These are phyloP conservation scores for Holacanthella duospinosa DNA, from an alignment of 2,888 invertebrate species.

Conservation along the genomic window DNA sequence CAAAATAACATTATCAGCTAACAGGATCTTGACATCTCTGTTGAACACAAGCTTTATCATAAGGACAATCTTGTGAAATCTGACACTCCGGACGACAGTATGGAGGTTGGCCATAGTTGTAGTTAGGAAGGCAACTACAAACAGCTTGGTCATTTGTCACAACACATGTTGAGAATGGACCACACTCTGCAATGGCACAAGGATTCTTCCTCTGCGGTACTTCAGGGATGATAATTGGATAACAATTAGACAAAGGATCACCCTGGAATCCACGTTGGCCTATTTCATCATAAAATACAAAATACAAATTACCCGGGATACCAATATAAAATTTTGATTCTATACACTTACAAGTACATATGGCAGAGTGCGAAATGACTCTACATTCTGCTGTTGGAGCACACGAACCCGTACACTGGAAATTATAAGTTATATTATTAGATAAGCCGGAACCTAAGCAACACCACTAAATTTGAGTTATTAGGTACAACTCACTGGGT, in stretches of 20 bases:
- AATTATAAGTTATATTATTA: too few relatives aligned
- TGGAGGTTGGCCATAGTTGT: slow-evolving; percentile 56
- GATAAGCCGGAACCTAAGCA: too few relatives aligned
- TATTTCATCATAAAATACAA: too few relatives aligned
- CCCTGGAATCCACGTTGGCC: not conserved
- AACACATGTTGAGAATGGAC: slow-evolving; percentile 51
- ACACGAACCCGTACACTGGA: slow-evolving; percentile 18
- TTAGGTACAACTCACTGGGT: too few relatives aligned
- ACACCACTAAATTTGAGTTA: too few relatives aligned
- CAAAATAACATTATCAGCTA: not conserved
- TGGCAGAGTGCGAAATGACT: not conserved
- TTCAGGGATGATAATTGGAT: slow-evolving; percentile 52
- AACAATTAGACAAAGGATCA: slow-evolving; percentile 17
- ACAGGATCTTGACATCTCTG: slow-evolving; percentile 27
- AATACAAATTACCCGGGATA: too few relatives aligned
- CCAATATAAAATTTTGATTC: not conserved
- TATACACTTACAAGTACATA: not conserved
- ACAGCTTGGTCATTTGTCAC: slow-evolving; percentile 35
- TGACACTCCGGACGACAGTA: slow-evolving; percentile 49
- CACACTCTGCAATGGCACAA: slow-evolving; percentile 58
- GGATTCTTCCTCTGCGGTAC: slow-evolving; percentile 10
- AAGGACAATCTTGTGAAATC: slow-evolving; percentile 36
- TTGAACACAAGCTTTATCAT: slow-evolving; percentile 29
- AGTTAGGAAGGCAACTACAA: slow-evolving; percentile 53
- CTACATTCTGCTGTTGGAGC: not conserved